These are phyloP conservation scores for Dipus sagitta DNA, from an alignment of 2,797 vertebrate genomes.

Conservation along the genomic window DNA sequence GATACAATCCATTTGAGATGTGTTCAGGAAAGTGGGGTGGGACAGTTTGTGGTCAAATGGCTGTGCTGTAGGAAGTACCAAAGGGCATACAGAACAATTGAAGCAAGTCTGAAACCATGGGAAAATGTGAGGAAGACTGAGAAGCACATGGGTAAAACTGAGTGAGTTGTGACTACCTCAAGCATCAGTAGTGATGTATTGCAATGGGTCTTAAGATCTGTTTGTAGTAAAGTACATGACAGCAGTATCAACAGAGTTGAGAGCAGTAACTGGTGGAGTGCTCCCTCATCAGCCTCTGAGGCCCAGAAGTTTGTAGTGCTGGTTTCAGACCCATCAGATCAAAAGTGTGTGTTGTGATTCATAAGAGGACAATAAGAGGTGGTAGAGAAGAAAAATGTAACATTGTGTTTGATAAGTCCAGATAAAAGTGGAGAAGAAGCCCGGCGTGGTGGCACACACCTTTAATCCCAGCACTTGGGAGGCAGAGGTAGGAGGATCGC, in stretches of 20 bases:
- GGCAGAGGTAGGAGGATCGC: no score
- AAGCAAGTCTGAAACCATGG: background rate
- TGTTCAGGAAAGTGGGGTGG: background rate
- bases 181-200: background rate
- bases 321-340: background rate
- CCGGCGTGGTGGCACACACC: no score
- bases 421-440: background rate
- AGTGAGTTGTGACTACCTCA: background rate
- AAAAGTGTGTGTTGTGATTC: background rate
- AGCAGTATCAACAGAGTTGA: background rate
- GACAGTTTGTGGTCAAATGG: background rate
- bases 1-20: background rate
- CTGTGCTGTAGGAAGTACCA: background rate
- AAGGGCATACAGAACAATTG: background rate
- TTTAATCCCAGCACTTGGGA: no score
- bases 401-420: background rate
- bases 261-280: background rate
- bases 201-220: background rate
- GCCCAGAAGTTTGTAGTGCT: background rate
- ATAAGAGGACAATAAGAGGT: background rate
- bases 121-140: background rate
- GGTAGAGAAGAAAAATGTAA: background rate
- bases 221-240: background rate
- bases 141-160: background rate
- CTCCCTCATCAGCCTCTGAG: background rate